phyloP scores from a whole-genome alignment of 2,113 vertebrate species.

The Gymnobelideus leadbeateri region DNA sequence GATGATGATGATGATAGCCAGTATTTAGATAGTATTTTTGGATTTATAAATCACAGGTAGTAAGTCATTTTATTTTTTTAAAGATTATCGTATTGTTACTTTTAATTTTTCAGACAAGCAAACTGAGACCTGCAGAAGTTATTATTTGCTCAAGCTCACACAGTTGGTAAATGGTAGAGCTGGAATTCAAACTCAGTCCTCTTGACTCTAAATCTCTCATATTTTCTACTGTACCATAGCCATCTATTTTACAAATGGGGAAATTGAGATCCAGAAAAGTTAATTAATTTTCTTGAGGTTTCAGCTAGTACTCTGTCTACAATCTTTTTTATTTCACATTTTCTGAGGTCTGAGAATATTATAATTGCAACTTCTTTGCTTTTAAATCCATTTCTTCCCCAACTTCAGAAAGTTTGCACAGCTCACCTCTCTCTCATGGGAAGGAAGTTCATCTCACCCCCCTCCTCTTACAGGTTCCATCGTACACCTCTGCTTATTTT shows the following conservation, averaged over 20 bases:
- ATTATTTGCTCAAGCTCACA: neutral
- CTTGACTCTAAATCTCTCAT: neutral
- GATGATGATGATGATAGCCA: neutral
- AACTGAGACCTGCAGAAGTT: neutral
- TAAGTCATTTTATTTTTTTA: neutral
- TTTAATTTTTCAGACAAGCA: neutral
- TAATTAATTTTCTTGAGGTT: neutral
- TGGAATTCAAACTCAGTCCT: neutral
- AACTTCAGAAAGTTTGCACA: neutral
- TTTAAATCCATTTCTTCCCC: neutral
- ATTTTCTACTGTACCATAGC: neutral
- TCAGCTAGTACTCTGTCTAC: neutral
- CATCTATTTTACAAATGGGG: neutral
- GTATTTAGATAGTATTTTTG: neutral
- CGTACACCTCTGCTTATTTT: neutral
- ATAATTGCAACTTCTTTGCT: neutral
- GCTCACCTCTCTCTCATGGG: neutral
- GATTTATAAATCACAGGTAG: neutral
- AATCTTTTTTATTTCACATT: neutral
- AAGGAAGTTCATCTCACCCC: neutral
- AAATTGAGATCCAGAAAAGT: neutral
- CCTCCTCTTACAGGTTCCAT: neutral
- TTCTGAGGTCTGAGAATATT: neutral
- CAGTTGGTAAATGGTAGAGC: neutral
- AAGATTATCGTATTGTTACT: neutral